Evolutionary conservation across 2,888 invertebrate genomes (phyloP).

Genomic region (Rapana venosa): DNA sequence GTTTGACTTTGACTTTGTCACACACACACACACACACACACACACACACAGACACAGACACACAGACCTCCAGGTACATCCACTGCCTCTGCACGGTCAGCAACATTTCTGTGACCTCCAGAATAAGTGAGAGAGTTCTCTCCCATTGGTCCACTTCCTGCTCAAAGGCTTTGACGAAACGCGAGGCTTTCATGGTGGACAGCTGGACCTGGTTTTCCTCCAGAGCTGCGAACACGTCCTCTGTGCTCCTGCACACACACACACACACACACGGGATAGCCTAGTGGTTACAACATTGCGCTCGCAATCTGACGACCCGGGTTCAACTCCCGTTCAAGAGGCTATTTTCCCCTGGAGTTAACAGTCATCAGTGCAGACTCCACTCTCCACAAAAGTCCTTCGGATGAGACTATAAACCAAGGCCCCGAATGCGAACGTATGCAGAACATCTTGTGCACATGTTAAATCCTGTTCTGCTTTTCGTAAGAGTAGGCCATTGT

Average conservation of each 20-base stretch:
- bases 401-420: too few relatives aligned
- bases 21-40: slow-evolving; percentile 15
- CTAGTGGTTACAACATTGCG: too few relatives aligned
- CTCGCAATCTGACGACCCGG: too few relatives aligned
- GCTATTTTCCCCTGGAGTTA: too few relatives aligned
- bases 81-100: slow-evolving; percentile 91
- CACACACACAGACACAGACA: slow-evolving; percentile 2
- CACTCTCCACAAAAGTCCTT: too few relatives aligned
- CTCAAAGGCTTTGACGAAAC: slow-evolving; percentile 89
- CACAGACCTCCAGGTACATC: slow-evolving; percentile 86
- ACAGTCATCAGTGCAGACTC: too few relatives aligned
- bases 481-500: too few relatives aligned
- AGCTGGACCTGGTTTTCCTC: slow-evolving; percentile 92
- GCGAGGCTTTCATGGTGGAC: slow-evolving; percentile 91
- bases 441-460: too few relatives aligned
- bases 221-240: slow-evolving; percentile 87
- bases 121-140: slow-evolving; percentile 87
- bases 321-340: too few relatives aligned
- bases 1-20: too few relatives aligned
- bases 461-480: too few relatives aligned
- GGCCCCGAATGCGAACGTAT: too few relatives aligned
- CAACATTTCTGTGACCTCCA: slow-evolving; percentile 89
- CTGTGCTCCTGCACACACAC: slow-evolving; percentile 79
- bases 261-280: background rate
- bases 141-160: slow-evolving; percentile 92